phyloP scores from a whole-genome alignment of 1,140 invertebrate species.

The Anoplolepis gracilipes region DNA sequence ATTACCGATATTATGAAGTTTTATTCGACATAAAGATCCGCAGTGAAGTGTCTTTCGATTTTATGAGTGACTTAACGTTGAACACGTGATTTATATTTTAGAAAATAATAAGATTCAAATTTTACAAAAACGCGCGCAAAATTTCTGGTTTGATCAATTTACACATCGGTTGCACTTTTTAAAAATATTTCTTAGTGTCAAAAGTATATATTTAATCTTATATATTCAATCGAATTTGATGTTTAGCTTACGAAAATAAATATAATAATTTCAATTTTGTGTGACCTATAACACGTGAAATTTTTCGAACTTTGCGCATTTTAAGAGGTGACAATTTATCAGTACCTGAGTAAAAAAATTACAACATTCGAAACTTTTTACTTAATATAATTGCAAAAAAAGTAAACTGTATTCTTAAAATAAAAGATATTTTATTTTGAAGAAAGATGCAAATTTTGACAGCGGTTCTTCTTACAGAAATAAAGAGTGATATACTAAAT shows the following conservation, averaged over 20 bases:
- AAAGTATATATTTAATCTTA: neutral
- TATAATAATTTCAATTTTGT: neutral
- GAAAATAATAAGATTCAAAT: neutral
- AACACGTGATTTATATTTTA: neutral
- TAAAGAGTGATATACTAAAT: neutral
- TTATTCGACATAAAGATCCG: neutral
- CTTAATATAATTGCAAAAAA: neutral
- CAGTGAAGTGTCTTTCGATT: conserved; percentile 64
- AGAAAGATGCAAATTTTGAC: neutral
- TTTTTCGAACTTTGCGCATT: neutral
- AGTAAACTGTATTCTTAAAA: neutral
- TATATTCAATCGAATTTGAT: neutral
- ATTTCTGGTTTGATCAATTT: neutral
- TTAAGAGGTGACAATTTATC: neutral
- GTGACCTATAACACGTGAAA: neutral
- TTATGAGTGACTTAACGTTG: conserved; percentile 21
- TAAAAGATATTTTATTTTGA: neutral
- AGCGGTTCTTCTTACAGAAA: neutral
- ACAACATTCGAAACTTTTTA: neutral
- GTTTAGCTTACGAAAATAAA: neutral
- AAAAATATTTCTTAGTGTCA: neutral
- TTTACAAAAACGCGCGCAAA: neutral
- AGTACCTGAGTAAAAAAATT: neutral
- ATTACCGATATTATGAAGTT: conserved; percentile 10
- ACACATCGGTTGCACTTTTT: neutral